These are phyloP conservation scores for Spondyliosoma cantharus DNA, from an alignment of 2,797 vertebrate species.

Conservation along the genomic window DNA sequence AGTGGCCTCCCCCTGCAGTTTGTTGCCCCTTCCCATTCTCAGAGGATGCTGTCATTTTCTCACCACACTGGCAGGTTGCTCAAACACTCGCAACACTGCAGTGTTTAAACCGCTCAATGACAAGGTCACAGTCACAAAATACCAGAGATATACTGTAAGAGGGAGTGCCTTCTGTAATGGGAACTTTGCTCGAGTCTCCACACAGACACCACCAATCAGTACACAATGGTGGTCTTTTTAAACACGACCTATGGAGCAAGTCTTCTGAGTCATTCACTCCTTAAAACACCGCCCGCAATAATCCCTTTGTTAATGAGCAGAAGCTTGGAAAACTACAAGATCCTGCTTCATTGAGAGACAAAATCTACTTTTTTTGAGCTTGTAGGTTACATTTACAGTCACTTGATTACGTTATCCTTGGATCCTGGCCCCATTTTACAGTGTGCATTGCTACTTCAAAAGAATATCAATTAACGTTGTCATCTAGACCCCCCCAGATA, in stretches of 20 bases:
- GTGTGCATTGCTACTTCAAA: too few species aligned
- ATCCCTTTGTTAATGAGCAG: constrained; percentile 56
- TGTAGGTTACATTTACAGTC: too few species aligned
- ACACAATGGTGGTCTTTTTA: constrained; percentile 57
- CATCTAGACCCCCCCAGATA: too few species aligned
- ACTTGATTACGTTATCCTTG: too few species aligned
- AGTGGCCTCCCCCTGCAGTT: constrained; percentile 20
- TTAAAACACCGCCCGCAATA: constrained; percentile 37
- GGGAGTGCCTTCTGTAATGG: constrained; percentile 42
- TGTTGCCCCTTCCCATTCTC: constrained; percentile 61
- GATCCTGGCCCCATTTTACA: too few species aligned
- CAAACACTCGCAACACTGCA: constrained; percentile 58
- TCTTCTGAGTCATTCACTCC: constrained; percentile 45
- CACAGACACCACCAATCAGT: constrained; percentile 32
- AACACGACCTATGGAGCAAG: constrained; percentile 24
- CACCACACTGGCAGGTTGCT: constrained; percentile 60
- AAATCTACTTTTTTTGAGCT: too few species aligned
- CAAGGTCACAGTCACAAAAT: constrained; percentile 61
- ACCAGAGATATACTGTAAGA: constrained; percentile 59
- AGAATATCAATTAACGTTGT: too few species aligned
- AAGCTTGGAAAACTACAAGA: constrained; percentile 32
- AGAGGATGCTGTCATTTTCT: constrained; percentile 75
- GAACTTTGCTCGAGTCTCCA: constrained; percentile 24
- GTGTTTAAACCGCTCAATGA: constrained; percentile 47
- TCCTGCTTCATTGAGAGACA: constrained; percentile 11